Conservation (phyloP, 2,797 vertebrate species). For the Thunnus albacares region DNA sequence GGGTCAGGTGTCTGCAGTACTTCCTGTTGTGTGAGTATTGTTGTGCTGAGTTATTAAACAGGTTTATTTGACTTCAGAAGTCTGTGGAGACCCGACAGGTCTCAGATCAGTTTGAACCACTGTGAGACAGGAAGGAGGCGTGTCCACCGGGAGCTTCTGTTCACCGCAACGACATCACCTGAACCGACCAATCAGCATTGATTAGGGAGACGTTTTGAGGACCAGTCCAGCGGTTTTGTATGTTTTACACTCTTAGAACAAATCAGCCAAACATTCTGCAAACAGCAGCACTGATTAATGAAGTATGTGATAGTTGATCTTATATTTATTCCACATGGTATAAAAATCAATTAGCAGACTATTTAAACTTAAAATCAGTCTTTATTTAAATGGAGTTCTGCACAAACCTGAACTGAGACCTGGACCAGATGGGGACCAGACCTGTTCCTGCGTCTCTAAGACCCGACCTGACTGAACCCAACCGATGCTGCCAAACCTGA, state of each 20-base stretch:
- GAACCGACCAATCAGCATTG: neutral
- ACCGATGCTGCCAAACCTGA: no score
- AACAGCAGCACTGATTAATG: no score
- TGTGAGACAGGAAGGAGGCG: conserved; percentile 63
- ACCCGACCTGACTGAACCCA: no score
- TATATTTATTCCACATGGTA: neutral
- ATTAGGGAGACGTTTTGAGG: neutral
- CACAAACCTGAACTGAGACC: no score
- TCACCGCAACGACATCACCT: neutral
- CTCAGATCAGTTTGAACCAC: conserved; percentile 68
- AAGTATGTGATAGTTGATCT: no score
- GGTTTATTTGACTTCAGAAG: conserved; percentile 48
- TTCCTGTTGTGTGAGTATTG: conserved; percentile 38
- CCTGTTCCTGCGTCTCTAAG: no score
- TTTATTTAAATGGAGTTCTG: neutral
- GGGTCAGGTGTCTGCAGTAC: conserved; percentile 36
- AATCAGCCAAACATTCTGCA: neutral
- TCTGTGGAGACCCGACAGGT: conserved; percentile 45
- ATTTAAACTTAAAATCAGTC: neutral
- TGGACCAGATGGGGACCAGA: no score
- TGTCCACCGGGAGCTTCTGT: conserved; percentile 53
- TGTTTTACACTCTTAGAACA: neutral
- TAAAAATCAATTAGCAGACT: neutral
- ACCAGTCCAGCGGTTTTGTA: neutral
- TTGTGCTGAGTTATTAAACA: conserved; percentile 15